These are phyloP conservation scores for Rutilus rutilus DNA, from an alignment of 2,113 vertebrate genomes.

Conservation along the genomic window DNA sequence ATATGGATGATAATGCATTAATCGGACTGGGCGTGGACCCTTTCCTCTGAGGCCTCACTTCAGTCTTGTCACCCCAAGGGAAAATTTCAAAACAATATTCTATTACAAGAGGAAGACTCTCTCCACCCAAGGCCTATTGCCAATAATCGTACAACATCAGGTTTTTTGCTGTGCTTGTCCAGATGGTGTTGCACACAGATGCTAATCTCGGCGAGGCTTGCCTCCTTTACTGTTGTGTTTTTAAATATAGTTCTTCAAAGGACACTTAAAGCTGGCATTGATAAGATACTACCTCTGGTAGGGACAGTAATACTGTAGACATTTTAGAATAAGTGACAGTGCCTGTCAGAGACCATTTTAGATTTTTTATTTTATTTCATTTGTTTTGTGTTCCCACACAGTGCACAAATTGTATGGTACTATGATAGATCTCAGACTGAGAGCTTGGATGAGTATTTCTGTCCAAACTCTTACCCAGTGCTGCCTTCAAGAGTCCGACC, in stretches of 20 bases:
- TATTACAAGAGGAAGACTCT: constrained; percentile 51
- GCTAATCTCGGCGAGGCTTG: constrained; percentile 68
- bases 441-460: constrained; percentile 42
- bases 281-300: constrained; percentile 61
- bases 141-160: constrained; percentile 72
- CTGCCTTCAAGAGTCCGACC: constrained; percentile 58
- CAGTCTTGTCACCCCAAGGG: constrained; percentile 43
- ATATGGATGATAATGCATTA: constrained; percentile 78
- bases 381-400: constrained; percentile 52
- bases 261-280: constrained; percentile 63
- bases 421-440: constrained; percentile 47
- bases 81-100: constrained; percentile 49
- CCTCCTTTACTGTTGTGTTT: constrained; percentile 64
- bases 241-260: constrained; percentile 60
- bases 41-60: constrained; percentile 67
- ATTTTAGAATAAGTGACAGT: constrained; percentile 60
- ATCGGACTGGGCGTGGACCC: constrained; percentile 74
- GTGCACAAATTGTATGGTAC: constrained; percentile 58
- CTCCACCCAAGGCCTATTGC: constrained; percentile 58
- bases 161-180: constrained; percentile 61
- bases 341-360: constrained; percentile 61
- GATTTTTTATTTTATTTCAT: constrained; percentile 46
- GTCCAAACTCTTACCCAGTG: constrained; percentile 38
- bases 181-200: constrained; percentile 64
- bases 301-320: constrained; percentile 61